Percentiles rank a stretch among this genome's conserved stretches.
Evolutionary conservation across 2,113 vertebrate species (phyloP).

Genomic region (Formicarius rufipectus): DNA sequence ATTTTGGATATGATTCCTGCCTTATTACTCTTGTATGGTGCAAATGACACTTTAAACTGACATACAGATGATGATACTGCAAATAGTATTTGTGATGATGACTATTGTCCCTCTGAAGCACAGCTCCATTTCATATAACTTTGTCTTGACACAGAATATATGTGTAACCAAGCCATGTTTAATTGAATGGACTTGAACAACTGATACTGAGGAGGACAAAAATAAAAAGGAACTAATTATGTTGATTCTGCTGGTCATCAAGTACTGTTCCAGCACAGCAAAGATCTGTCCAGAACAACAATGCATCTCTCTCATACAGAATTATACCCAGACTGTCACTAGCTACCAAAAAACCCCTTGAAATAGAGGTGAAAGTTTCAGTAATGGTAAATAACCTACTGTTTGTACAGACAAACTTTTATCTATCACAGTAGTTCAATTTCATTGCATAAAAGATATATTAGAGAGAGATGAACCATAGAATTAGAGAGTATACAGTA

Average conservation of each 20-base stretch:
- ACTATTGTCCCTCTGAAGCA: not conserved
- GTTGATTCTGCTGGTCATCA: not conserved
- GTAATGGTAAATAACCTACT: not conserved
- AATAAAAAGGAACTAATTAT: not conserved
- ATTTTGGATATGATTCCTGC: not conserved
- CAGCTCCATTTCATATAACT: not conserved
- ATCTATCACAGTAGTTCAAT: not conserved
- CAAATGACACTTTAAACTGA: not conserved
- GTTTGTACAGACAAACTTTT: not conserved
- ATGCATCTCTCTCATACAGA: not conserved
- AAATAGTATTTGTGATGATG: not conserved
- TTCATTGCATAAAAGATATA: too few species aligned
- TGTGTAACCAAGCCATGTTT: not conserved
- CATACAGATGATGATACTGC: not conserved
- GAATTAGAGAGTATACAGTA: too few species aligned
- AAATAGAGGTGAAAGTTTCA: not conserved
- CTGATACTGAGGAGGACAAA: accelerated
- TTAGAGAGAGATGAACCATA: too few species aligned
- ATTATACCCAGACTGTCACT: not conserved
- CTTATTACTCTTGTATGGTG: not conserved
- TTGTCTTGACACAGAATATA: not conserved
- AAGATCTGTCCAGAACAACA: not conserved
- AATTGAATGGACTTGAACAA: not conserved
- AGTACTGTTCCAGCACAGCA: not conserved
- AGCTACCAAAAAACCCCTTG: not conserved